Conservation (phyloP, 2,113 vertebrate genomes). For the Phrynosoma platyrhinos region DNA sequence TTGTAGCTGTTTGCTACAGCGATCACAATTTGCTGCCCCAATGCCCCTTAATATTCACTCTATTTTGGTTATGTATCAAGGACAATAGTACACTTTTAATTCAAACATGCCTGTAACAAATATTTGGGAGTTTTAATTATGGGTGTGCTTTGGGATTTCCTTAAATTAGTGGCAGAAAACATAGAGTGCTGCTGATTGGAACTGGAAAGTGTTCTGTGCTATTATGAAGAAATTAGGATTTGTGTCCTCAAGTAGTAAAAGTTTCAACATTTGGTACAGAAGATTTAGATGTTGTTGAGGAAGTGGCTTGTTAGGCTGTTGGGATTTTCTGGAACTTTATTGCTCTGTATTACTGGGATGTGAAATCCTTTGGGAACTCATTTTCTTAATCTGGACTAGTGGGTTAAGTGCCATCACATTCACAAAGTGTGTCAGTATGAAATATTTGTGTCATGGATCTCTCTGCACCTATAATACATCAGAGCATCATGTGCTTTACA, state of each 20-base stretch:
- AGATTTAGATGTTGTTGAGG: background rate
- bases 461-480: background rate
- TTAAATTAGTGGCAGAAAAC: too few relatives aligned
- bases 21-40: background rate
- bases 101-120: too few relatives aligned
- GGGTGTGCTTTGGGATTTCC: too few relatives aligned
- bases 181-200: too few relatives aligned
- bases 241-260: background rate
- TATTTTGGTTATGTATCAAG: background rate
- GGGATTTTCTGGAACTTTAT: background rate
- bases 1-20: background rate
- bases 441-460: background rate
- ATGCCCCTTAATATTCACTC: background rate
- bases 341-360: background rate
- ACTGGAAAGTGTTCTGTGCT: too few relatives aligned
- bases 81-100: background rate
- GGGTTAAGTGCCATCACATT: background rate
- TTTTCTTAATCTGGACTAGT: background rate
- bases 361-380: background rate
- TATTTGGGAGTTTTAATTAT: too few relatives aligned
- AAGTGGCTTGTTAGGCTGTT: background rate
- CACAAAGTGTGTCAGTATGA: too few relatives aligned
- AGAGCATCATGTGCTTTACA: too few relatives aligned
- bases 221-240: too few relatives aligned
- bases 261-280: background rate